Base-by-base conservation (phyloP, 2,113 vertebrate species). In the Murina feae region DNA sequence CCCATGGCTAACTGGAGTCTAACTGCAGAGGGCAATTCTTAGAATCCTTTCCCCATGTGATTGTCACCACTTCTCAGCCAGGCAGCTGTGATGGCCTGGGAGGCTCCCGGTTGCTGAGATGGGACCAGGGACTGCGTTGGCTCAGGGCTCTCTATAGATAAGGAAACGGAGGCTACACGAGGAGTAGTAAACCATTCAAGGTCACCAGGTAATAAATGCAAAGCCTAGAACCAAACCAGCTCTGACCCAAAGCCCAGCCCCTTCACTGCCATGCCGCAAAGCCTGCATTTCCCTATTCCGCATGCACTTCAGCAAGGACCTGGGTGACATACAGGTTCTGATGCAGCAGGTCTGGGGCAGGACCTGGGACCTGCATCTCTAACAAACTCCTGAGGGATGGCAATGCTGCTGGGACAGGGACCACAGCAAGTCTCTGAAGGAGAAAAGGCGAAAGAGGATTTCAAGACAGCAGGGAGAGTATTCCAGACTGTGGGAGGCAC, bases 251-350 rank as follows among this genome's bases (percentile, higher is more conserved):
- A 28, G 42, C 51, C 28, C 35, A 12, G 35, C 37, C 21, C 9
- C 63, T 47, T 47, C 9, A 4, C 80, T 37, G 6, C 23, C n/a
- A 49, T 0, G 10, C 53, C 28, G 3, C 37, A 44, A 21, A 79
- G 51, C 63, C 63, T 32, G 8, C 25, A 17, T 58, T 16, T 44
- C 60, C 17, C n/a, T 28, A 10, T 32, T 60, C 23, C 3, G 42
- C 1, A 1, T 6, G 37, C 37, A 16, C 6, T 5, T 42, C 51
- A 5, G 7, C 1, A 0, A 55, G 39, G 32, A 25, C n/a, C 37
- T n/a, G 14, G 71, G 65, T 13, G 5, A 37, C 20, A 28, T 13
- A 6, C 28, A 35, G 20, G 47, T 21, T 47, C 49, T 42, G 39
- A 13, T 17, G 3, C 53, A 16, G 30, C n/a, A 23, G 32, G 21